These are phyloP conservation scores for Aegithalos caudatus DNA, from an alignment of 2,113 vertebrate genomes.

Conservation along the genomic window DNA sequence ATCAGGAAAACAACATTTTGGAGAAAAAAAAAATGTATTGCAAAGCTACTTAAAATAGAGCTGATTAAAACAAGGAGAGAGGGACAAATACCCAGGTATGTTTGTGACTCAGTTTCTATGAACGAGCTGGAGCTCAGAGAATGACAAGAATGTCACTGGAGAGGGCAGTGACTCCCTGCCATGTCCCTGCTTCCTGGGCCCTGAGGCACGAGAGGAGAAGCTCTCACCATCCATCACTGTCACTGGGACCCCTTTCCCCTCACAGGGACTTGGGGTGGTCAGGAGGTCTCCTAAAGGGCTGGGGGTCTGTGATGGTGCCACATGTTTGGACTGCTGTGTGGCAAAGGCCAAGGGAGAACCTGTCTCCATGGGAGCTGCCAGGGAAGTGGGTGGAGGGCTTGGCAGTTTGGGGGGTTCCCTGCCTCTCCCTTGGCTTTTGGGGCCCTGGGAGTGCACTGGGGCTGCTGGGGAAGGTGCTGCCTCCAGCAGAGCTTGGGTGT, in stretches of 20 bases:
- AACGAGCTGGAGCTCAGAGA: not conserved
- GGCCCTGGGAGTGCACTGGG: not conserved
- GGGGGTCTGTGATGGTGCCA: not conserved
- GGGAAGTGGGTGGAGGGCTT: not conserved
- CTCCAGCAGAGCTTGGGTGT: not conserved
- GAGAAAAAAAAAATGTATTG: conserved; percentile 49
- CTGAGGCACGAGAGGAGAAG: not conserved
- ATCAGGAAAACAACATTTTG: not conserved
- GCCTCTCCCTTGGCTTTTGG: fast-evolving
- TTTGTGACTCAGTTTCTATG: conserved; percentile 18
- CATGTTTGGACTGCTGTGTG: fast-evolving
- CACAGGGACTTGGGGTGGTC: not conserved
- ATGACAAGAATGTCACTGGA: not conserved
- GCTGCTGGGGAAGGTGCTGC: not conserved
- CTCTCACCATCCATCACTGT: not conserved
- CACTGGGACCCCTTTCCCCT: not conserved
- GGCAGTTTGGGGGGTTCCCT: not conserved
- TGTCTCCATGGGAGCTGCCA: not conserved
- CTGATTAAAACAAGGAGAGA: conserved; percentile 48
- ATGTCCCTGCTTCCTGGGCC: not conserved
- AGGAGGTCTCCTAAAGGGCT: not conserved
- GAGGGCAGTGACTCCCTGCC: not conserved
- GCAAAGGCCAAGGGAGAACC: not conserved
- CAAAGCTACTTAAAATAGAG: conserved; percentile 69
- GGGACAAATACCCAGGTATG: conserved; percentile 22